Percentiles rank a stretch among this genome's conserved stretches.
Evolutionary conservation across 2,888 invertebrate species (phyloP).

Genomic region (Esperia sulphurella): DNA sequence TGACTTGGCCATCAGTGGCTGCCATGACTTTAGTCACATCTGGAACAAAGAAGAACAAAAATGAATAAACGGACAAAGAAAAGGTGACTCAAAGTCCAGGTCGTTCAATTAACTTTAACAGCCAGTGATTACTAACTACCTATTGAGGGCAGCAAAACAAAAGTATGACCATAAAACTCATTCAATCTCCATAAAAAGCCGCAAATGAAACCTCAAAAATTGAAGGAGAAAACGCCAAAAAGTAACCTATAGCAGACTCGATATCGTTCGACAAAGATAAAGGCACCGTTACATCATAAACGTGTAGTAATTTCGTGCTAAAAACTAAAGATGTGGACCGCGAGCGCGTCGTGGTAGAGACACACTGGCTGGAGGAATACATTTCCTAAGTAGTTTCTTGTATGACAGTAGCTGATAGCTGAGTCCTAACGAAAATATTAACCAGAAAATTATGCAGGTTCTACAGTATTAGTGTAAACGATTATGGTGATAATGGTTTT

Average conservation of each 20-base stretch:
- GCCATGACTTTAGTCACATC: slow-evolving; percentile 83
- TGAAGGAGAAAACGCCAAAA: not conserved
- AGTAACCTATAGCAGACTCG: slow-evolving; percentile 12
- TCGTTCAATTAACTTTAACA: no score
- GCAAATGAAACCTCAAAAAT: not conserved
- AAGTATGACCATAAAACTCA: not conserved
- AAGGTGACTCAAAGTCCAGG: no score
- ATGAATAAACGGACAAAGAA: no score
- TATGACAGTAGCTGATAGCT: no score
- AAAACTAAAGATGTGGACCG: slow-evolving; percentile 30
- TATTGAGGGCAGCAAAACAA: not conserved
- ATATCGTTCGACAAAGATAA: slow-evolving; percentile 21
- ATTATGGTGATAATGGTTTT: no score
- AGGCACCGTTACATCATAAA: slow-evolving; percentile 43
- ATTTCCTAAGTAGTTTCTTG: not conserved
- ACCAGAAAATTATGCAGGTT: no score
- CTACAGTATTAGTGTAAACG: no score
- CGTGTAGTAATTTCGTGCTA: slow-evolving; percentile 38
- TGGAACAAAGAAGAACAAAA: slow-evolving; percentile 43
- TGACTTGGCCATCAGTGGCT: slow-evolving; percentile 94
- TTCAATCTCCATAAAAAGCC: not conserved
- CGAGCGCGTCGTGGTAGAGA: slow-evolving; percentile 6
- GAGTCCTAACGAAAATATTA: no score
- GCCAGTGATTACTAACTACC: no score
- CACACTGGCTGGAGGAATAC: slow-evolving; percentile 1